phyloP scores from a whole-genome alignment of 1,140 invertebrate genomes.

The Hylyphantes graminicola region DNA sequence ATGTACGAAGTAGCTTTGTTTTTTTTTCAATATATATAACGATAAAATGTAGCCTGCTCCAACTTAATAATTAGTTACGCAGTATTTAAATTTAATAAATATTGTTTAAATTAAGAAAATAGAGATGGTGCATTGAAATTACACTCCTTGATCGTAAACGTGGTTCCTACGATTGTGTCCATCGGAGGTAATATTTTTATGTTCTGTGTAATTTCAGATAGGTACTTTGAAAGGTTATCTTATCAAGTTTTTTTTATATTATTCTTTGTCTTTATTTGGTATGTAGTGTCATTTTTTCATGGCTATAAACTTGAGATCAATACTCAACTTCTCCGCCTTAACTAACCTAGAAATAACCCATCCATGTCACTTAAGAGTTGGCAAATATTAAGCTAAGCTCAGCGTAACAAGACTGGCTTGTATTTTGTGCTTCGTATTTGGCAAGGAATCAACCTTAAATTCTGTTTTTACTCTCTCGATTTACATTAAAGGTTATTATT shows the following conservation, averaged over 20 bases:
- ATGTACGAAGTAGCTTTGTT: too few species aligned
- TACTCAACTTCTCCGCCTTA: constrained; percentile 7
- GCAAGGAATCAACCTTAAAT: constrained; percentile 23
- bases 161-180: too few species aligned
- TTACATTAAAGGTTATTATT: constrained; percentile 1
- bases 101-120: too few species aligned
- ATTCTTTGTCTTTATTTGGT: background rate
- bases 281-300: constrained; percentile 13
- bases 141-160: too few species aligned
- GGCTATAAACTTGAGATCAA: constrained; percentile 11
- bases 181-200: too few species aligned
- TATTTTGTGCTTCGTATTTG: constrained; percentile 12
- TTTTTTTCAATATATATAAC: too few species aligned
- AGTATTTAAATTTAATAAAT: too few species aligned
- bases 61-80: too few species aligned
- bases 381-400: constrained; percentile 46
- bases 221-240: too few species aligned
- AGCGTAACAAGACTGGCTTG: constrained; percentile 23
- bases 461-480: constrained; percentile 12
- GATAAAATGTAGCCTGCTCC: too few species aligned
- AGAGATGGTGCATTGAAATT: too few species aligned
- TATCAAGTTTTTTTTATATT: background rate
- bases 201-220: too few species aligned
- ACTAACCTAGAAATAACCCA: constrained; percentile 43
- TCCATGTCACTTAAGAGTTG: constrained; percentile 35